These are phyloP conservation scores for Epistrophe grossulariae DNA, from an alignment of 2,888 invertebrate genomes.

Conservation along the genomic window DNA sequence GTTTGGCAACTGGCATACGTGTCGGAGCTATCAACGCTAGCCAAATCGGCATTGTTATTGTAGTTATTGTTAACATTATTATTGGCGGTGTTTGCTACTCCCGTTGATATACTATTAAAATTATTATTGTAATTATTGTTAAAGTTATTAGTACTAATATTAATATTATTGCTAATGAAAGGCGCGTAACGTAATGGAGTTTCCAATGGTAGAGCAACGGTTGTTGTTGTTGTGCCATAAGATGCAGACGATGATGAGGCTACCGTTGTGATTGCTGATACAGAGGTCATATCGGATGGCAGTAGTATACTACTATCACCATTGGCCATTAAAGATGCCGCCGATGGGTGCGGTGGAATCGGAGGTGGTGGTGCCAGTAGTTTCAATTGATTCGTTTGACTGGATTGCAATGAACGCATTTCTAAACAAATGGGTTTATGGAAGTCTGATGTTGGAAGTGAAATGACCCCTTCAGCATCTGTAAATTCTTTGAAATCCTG, in stretches of 20 bases:
- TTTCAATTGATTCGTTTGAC: slow-evolving; percentile 78
- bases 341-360: slow-evolving; percentile 74
- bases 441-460: slow-evolving; percentile 93
- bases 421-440: slow-evolving; percentile 93
- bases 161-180: slow-evolving; percentile 79
- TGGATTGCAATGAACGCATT: slow-evolving; percentile 86
- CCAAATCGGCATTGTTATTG: slow-evolving; percentile 85
- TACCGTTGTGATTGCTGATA: slow-evolving; percentile 59
- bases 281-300: slow-evolving; percentile 67
- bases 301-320: slow-evolving; percentile 65
- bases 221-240: slow-evolving; percentile 83
- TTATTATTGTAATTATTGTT: slow-evolving; percentile 82
- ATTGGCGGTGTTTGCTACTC: slow-evolving; percentile 73
- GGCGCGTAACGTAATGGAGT: slow-evolving; percentile 80
- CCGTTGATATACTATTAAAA: slow-evolving; percentile 81
- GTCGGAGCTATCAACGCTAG: slow-evolving; percentile 91
- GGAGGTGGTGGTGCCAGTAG: slow-evolving; percentile 78
- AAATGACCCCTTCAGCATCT: slow-evolving; percentile 95
- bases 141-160: slow-evolving; percentile 79
- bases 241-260: slow-evolving; percentile 82
- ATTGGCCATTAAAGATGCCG: slow-evolving; percentile 70
- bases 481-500: slow-evolving; percentile 96
- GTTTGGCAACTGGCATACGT: slow-evolving; percentile 98
- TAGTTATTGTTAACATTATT: slow-evolving; percentile 82
- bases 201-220: slow-evolving; percentile 83